These are phyloP conservation scores for Artemia sinica DNA, from an alignment of 2,888 invertebrate species.

Conservation along the genomic window DNA sequence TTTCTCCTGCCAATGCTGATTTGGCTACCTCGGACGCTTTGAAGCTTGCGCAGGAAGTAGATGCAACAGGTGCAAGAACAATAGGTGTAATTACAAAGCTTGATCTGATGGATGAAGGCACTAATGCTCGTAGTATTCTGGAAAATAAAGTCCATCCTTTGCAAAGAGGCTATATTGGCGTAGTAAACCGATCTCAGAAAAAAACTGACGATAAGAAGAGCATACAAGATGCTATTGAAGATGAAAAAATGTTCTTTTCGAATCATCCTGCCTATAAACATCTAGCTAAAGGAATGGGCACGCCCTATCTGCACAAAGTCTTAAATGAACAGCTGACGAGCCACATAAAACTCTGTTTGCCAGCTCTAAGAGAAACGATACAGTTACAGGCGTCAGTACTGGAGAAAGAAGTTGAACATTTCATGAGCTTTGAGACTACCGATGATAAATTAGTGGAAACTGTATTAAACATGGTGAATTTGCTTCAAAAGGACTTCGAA, in stretches of 20 bases:
- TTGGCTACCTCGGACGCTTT: slow-evolving; percentile 39
- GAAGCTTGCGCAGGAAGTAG: slow-evolving; percentile 38
- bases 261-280: slow-evolving; percentile 32
- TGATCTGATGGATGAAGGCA: slow-evolving; percentile 99
- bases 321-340: too few species aligned
- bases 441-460: too few species aligned
- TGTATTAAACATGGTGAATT: too few species aligned
- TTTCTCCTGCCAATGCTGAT: slow-evolving; percentile 38
- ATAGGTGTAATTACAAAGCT: slow-evolving; percentile 98
- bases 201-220: slow-evolving; percentile 97
- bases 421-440: too few species aligned
- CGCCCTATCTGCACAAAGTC: too few species aligned
- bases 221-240: slow-evolving; percentile 77
- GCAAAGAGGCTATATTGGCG: slow-evolving; percentile 89
- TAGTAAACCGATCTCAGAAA: slow-evolving; percentile 95
- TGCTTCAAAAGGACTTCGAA: too few species aligned
- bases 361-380: too few species aligned
- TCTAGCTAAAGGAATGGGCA: too few species aligned
- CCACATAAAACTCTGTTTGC: too few species aligned
- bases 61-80: slow-evolving; percentile 55
- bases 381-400: too few species aligned
- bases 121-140: slow-evolving; percentile 91
- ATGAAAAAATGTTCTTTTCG: slow-evolving; percentile 94
- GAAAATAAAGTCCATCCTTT: slow-evolving; percentile 91
- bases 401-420: too few species aligned